Base-by-base conservation (phyloP, 2,113 vertebrate genomes). In the Oncorhynchus keta region DNA sequence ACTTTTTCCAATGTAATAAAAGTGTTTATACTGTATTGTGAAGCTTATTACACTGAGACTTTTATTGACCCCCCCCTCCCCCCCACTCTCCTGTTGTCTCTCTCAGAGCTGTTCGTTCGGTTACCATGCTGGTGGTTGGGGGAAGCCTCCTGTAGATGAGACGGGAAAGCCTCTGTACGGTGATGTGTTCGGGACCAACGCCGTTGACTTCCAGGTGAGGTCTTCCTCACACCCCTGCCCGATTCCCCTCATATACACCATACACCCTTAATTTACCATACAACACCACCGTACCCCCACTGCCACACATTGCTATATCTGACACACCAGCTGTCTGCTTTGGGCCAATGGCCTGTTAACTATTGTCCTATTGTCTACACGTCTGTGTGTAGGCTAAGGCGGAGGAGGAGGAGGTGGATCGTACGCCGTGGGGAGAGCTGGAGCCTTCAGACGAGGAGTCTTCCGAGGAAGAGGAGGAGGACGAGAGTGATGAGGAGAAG, bases 401-500 rank as follows among this genome's bases (percentile, higher is more conserved):
- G 0, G 96, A 98, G 81, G 96, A 97, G 79, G 96, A 98, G 48
- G 96, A 97, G 89, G 92, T 98, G 61, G 96, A 98, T 77, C 93
- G 90, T 75, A 93, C 95, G 0, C 92, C 96, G 0, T 98, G 96
- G 96, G 96, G 96, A 18, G 96, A 98, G 70, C 92, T 98, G 81
- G 96, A 98, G 82, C 94, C 96, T 0, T 97, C 96, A 0, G 96
- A 97, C 35, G 96, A 97, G 75, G 96, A 97, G 78, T 97, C 96
- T 0, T 97, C 96, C 0, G 96, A 97, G 81, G 96, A 97, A 45
- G 96, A 97, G 70, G 96, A 97, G 76, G 96, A 98, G 59, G 96
- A 98, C 39, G 96, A 98, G 86, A 98, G 96, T 2, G 96, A 98
- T 3, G 96, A 98, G 86, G 96, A 98, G 75, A 97, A 97, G 73